Conservation (phyloP, 2,888 invertebrate species). For the Harpalus rufipes region DNA sequence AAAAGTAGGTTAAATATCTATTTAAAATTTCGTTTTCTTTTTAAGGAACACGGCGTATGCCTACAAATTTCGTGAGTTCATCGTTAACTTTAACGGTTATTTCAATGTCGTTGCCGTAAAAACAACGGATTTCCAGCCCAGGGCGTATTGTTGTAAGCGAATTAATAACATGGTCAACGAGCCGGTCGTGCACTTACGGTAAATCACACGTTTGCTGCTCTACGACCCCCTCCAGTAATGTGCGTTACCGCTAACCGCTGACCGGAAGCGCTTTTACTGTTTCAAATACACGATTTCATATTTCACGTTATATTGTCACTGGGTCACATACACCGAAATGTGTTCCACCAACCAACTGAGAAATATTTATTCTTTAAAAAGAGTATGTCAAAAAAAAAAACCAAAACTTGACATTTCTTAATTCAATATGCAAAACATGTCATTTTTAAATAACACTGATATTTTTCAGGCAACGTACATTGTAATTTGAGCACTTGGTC, state of each 20-base stretch:
- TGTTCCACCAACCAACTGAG: not conserved
- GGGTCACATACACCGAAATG: not conserved
- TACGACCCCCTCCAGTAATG: not conserved
- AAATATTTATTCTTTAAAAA: not conserved
- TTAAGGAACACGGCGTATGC: constrained; percentile 20
- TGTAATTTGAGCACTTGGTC: no score
- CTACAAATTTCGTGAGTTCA: constrained; percentile 24
- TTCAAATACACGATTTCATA: constrained; percentile 25
- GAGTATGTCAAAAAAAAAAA: not conserved
- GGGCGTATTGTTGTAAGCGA: constrained; percentile 53
- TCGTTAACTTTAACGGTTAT: constrained; percentile 59
- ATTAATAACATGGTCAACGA: constrained; percentile 55
- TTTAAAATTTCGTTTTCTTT: constrained; percentile 24
- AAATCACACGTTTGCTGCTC: constrained; percentile 52
- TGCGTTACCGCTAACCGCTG: constrained; percentile 31
- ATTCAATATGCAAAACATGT: no score
- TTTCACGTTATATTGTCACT: constrained; percentile 1
- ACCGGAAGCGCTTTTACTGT: constrained; percentile 25
- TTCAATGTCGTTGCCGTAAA: constrained; percentile 51
- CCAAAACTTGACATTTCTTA: no score
- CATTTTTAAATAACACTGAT: no score
- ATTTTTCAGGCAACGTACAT: no score
- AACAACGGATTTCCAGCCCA: constrained; percentile 44
- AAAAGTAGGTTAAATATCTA: constrained; percentile 9
- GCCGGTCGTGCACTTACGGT: constrained; percentile 45